Evolutionary conservation across 2,797 vertebrate species (phyloP).

Genomic region (Salarias fasciatus): DNA sequence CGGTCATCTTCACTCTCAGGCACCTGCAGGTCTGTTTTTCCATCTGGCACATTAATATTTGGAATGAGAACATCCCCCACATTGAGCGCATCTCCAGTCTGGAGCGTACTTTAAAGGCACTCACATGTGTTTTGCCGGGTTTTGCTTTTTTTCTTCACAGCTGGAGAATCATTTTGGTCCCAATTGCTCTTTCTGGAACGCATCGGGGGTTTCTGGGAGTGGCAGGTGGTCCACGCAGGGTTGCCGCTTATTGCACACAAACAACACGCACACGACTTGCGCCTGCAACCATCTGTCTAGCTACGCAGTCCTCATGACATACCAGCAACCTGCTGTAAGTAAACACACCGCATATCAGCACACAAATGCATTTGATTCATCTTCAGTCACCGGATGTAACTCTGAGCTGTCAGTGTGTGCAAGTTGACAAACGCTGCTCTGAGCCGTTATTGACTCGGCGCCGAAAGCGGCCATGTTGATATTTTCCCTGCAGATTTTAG

Average conservation of each 20-base stretch:
- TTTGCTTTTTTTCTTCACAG: slow-evolving; percentile 66
- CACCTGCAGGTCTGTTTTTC: slow-evolving; percentile 85
- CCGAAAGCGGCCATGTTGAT: too few relatives aligned
- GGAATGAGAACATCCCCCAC: neutral
- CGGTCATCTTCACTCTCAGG: slow-evolving; percentile 90
- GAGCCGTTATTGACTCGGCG: too few relatives aligned
- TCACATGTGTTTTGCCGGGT: slow-evolving; percentile 22
- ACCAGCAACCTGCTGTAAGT: slow-evolving; percentile 87
- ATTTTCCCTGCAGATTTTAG: too few relatives aligned
- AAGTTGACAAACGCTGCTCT: slow-evolving; percentile 4
- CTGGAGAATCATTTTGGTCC: slow-evolving; percentile 93
- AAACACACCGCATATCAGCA: neutral
- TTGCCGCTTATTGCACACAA: slow-evolving; percentile 89
- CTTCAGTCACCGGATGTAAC: neutral
- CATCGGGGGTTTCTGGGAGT: slow-evolving; percentile 89
- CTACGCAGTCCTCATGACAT: slow-evolving; percentile 93
- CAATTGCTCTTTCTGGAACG: slow-evolving; percentile 97
- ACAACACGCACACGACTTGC: slow-evolving; percentile 93
- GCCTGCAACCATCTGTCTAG: slow-evolving; percentile 96
- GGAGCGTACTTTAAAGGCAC: neutral
- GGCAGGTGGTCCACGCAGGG: slow-evolving; percentile 94
- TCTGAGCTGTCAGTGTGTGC: neutral
- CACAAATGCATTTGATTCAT: neutral
- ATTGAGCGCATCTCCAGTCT: neutral
- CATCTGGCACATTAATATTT: too few relatives aligned